Evolutionary conservation across 1,140 invertebrate species (phyloP).

Genomic region (Zaprionus gabonicus): DNA sequence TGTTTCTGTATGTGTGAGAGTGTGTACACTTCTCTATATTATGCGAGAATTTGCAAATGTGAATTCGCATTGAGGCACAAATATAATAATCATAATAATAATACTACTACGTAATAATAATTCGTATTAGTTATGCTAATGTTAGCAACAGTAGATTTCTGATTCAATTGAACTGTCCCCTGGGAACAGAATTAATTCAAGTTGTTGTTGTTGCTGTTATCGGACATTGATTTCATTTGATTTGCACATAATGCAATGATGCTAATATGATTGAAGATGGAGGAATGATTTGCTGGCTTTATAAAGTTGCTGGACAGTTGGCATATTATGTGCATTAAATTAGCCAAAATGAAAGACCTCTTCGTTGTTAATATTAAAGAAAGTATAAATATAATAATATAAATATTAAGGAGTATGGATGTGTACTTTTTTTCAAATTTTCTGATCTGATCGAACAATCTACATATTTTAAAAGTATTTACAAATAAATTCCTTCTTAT

Average conservation of each 20-base stretch:
- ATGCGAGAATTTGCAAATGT: conserved; percentile 37
- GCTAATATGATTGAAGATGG: neutral
- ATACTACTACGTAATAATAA: conserved; percentile 29
- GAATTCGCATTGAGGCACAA: conserved; percentile 1
- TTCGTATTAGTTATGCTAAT: conserved; percentile 51
- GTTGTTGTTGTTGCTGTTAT: conserved; percentile 3
- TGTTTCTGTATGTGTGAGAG: neutral
- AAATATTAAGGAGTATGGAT: too few relatives aligned
- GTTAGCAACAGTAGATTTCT: conserved; percentile 14
- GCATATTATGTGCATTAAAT: neutral
- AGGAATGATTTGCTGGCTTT: neutral
- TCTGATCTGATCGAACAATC: too few relatives aligned
- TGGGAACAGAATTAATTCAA: conserved; percentile 19
- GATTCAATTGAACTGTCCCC: conserved; percentile 12
- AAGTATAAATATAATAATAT: too few relatives aligned
- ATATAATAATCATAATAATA: conserved; percentile 36
- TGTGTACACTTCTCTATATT: conserved; percentile 25
- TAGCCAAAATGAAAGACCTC: neutral
- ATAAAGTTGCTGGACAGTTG: neutral
- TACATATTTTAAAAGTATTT: too few relatives aligned
- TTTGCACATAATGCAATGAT: conserved; percentile 2
- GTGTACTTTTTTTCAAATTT: too few relatives aligned
- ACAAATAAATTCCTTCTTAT: too few relatives aligned
- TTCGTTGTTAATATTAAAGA: too few relatives aligned
- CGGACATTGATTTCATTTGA: conserved; percentile 21